These are phyloP conservation scores for Aquatica leii DNA, from an alignment of 2,888 invertebrate genomes.

Conservation along the genomic window DNA sequence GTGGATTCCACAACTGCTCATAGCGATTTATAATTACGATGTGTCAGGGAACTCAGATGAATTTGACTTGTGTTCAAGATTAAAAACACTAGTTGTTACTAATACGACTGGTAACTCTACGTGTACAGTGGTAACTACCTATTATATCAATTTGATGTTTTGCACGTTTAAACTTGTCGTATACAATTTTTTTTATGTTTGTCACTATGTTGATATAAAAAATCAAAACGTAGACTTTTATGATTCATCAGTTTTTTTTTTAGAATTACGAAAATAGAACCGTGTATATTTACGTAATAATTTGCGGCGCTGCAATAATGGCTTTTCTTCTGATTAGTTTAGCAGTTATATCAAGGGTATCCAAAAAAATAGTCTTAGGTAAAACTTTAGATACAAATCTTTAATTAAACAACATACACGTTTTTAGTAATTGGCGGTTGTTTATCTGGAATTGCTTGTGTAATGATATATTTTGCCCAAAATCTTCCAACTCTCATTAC, in stretches of 20 bases:
- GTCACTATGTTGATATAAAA: too few species aligned
- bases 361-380: conserved; percentile 66
- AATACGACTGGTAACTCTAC: conserved; percentile 20
- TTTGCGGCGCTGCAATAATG: conserved; percentile 70
- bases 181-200: too few species aligned
- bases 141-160: not conserved
- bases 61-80: conserved; percentile 60
- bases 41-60: conserved; percentile 44
- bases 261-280: conserved; percentile 50
- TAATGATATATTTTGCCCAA: conserved; percentile 67
- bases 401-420: not conserved
- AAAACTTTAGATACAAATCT: conserved; percentile 48
- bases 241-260: conserved; percentile 31
- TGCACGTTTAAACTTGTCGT: too few species aligned
- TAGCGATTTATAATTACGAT: conserved; percentile 66
- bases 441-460: conserved; percentile 60
- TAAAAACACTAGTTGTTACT: conserved; percentile 60
- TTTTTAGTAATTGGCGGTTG: not conserved
- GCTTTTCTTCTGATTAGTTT: conserved; percentile 70
- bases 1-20: conserved; percentile 88
- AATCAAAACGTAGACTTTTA: too few species aligned
- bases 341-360: conserved; percentile 62
- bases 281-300: conserved; percentile 75
- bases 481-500: conserved; percentile 64
- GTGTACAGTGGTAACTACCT: conserved; percentile 43